Base-by-base conservation (phyloP, 2,113 vertebrate genomes). In the Zeus faber region DNA sequence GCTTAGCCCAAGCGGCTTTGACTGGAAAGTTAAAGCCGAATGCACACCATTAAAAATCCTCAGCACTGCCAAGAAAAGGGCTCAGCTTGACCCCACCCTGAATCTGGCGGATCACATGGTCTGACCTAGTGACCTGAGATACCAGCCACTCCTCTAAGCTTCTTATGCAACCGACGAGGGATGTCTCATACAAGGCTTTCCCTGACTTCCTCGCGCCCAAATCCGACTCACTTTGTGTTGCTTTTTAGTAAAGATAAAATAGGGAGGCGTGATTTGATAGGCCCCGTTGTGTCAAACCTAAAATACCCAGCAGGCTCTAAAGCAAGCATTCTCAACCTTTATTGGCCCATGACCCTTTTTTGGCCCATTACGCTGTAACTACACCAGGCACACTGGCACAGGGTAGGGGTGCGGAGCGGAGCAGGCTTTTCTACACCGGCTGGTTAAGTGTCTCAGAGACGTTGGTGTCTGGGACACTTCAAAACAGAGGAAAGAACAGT, bases 51-150 rank as follows among this genome's bases (percentile, higher is more conserved):
- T 54, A 39, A 70, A n/a, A 67, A 76, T 70, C 61, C 58, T 49
- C 61, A 53, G 33, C 29, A 31, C 29, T n/a, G 55, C 55, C 59
- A n/a, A 61, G 14, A 46, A 64, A 59, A 76, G 65, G 53, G 66
- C 67, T 71, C 27, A 73, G 63, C 58, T 50, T 72, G 65, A 79
- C 76, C 60, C 74, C 74, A 59, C 79, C 80, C 81, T 66, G 73
- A 78, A 70, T 65, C 21, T 16, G n/a, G 22, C 4, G 7, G 49
- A 61, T 69, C 81, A 84, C 60, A 29, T 74, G 81, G 66, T 65
- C 62, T 68, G 68, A 54, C 70, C 62, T 51, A 67, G 63, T 83
- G 78, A 82, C 81, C 75, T 77, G 71, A 78, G 35, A 55, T 41
- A 54, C 23, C 37, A 24, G 77, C 78, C 71, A 65, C 74, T 78